Evolutionary conservation across 2,888 invertebrate genomes (phyloP).

Genomic region (Papilio protenor): DNA sequence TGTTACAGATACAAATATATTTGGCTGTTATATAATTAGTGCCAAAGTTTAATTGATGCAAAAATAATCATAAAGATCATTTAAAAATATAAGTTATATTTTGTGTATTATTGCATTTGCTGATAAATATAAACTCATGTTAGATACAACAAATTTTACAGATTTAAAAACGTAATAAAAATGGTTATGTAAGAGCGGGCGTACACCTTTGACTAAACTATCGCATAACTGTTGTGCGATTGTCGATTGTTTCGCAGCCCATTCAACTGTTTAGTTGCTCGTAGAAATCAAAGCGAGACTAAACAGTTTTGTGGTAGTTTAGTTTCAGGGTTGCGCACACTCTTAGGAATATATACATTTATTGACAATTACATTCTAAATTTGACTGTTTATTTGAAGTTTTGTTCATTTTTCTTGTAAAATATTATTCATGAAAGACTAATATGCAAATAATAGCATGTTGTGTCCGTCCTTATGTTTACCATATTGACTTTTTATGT

Average conservation of each 20-base stretch:
- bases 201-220: no score
- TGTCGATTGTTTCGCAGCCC: no score
- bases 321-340: no score
- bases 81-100: not conserved
- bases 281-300: no score
- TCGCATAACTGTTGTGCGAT: no score
- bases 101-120: not conserved
- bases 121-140: not conserved
- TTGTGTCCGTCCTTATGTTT: slow-evolving; percentile 1
- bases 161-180: not conserved
- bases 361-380: not conserved
- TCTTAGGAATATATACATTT: not conserved
- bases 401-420: not conserved
- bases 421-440: not conserved
- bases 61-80: not conserved
- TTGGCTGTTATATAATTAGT: not conserved
- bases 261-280: no score
- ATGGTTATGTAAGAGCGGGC: not conserved
- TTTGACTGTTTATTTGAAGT: not conserved
- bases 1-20: not conserved
- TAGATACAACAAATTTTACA: not conserved
- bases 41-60: not conserved
- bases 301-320: no score
- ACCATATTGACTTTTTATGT: not conserved
- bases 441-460: not conserved